Percentiles rank a stretch among this genome's conserved stretches.
Conservation (phyloP, 2,113 vertebrate species). For the Galbula dea region DNA sequence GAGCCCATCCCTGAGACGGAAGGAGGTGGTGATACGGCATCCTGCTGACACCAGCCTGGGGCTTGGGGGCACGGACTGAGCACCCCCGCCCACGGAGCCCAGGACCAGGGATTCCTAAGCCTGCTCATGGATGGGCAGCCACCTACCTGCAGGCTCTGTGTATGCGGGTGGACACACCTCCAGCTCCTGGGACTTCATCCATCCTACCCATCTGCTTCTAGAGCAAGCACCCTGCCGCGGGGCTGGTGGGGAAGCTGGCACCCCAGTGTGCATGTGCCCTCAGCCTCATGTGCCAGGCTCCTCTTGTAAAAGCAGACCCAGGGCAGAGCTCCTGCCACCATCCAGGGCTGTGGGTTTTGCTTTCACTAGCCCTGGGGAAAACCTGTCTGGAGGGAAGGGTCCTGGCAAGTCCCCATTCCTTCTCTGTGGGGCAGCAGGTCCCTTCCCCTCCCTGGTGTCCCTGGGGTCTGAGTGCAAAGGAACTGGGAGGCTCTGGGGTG, state of each 20-base stretch:
- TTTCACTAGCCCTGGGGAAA: background rate
- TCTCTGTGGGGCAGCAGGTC: background rate
- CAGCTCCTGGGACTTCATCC: background rate
- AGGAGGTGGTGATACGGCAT: slow-evolving; percentile 46
- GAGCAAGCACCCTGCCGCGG: accelerated
- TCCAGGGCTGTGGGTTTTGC: background rate
- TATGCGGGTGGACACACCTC: accelerated
- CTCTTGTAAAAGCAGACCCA: background rate
- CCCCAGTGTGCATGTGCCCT: background rate
- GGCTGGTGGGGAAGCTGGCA: background rate
- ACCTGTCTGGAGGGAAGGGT: background rate
- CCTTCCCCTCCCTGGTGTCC: too few relatives aligned
- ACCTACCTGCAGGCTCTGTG: background rate
- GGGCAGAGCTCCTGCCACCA: background rate
- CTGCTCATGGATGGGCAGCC: background rate
- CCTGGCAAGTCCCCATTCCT: background rate
- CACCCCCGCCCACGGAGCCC: background rate
- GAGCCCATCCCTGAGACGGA: slow-evolving; percentile 79
- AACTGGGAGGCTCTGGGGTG: background rate
- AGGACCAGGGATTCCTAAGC: background rate
- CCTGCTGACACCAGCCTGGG: slow-evolving; percentile 73
- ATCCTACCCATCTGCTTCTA: background rate
- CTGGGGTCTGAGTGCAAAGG: background rate
- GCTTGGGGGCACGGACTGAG: background rate
- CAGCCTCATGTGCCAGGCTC: background rate